phyloP scores from a whole-genome alignment of 2,888 invertebrate genomes.

The Dysmachus trigonus region DNA sequence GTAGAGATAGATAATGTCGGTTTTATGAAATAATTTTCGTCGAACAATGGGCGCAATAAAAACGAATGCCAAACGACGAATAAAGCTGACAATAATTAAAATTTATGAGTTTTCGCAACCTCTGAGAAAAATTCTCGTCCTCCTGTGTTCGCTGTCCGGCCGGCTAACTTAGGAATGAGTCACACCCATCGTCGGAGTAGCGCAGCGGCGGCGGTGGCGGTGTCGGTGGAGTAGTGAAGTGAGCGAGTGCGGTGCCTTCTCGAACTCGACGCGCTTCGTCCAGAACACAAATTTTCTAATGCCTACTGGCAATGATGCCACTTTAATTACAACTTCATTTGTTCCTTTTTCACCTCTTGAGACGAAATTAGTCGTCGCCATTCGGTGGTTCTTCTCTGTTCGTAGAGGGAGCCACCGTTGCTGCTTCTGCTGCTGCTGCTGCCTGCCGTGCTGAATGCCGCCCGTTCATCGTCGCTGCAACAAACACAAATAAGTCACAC shows the following conservation, averaged over 20 bases:
- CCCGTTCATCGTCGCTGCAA: neutral
- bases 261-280: neutral
- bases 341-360: conserved; percentile 6
- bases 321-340: conserved; percentile 18
- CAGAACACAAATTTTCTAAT: neutral
- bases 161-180: neutral
- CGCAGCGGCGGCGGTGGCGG: too few species aligned
- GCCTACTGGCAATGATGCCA: conserved; percentile 19
- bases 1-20: neutral
- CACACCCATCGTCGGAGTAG: neutral
- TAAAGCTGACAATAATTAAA: neutral
- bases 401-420: neutral
- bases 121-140: neutral
- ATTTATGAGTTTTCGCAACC: neutral
- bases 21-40: neutral
- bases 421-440: neutral
- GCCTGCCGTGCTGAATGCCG: neutral
- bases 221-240: neutral
- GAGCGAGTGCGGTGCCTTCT: neutral
- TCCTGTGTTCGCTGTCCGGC: neutral
- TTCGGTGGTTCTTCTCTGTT: neutral
- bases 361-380: neutral
- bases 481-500: conserved; percentile 8
- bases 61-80: neutral
- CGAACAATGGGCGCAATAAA: neutral